These are phyloP conservation scores for Blera fallax DNA, from an alignment of 2,888 invertebrate species.

Conservation along the genomic window DNA sequence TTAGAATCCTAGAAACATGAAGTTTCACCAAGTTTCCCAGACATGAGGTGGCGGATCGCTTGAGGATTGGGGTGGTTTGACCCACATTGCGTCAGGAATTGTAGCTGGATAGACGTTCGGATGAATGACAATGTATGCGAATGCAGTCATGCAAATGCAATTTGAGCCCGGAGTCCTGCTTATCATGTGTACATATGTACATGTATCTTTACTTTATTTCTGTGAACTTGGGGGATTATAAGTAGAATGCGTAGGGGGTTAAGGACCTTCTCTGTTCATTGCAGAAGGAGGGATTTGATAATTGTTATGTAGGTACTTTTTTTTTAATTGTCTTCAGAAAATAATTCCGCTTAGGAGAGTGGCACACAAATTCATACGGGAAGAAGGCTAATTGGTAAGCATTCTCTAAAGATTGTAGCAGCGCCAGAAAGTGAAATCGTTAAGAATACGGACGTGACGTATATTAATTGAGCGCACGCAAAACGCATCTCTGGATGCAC, in stretches of 20 bases:
- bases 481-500: slow-evolving; percentile 26
- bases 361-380: neutral
- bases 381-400: neutral
- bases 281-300: slow-evolving; percentile 15
- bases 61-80: slow-evolving; percentile 1
- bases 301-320: neutral
- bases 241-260: neutral
- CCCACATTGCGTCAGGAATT: slow-evolving; percentile 10
- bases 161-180: neutral
- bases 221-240: neutral
- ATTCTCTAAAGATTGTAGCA: neutral
- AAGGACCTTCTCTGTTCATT: neutral
- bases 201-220: neutral
- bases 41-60: neutral
- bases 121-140: slow-evolving; percentile 7
- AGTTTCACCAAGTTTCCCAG: slow-evolving; percentile 39
- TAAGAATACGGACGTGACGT: slow-evolving; percentile 48
- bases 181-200: neutral
- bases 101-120: neutral
- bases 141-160: slow-evolving; percentile 27
- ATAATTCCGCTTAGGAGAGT: neutral
- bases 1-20: slow-evolving; percentile 39
- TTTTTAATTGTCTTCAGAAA: neutral
- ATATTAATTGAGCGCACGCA: slow-evolving; percentile 61
- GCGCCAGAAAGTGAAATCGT: slow-evolving; percentile 31